Base-by-base conservation (phyloP, 2,113 vertebrate genomes). In the Acanthochromis polyacanthus region DNA sequence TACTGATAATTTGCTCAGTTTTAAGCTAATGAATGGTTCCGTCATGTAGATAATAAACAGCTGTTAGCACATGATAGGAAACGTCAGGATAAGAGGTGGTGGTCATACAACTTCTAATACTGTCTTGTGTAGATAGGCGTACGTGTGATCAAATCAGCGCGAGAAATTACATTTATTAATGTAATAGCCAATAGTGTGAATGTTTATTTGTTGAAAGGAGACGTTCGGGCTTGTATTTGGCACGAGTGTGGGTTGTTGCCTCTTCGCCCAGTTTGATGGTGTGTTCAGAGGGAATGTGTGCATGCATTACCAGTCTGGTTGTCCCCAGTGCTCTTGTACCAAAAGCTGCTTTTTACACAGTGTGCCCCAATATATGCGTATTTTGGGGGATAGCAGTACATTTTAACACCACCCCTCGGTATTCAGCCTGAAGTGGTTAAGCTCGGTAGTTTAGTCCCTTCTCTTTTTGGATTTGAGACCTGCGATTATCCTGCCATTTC, bases 111-210 rank as follows among this genome's bases (percentile, higher is more conserved):
- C 86, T 93, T 94, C 93, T 95, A 95, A 96, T 89, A 88, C 94
- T 95, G 95, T 95, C 92, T 95, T 95, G 91, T 94, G 91, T 95
- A 95, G 94, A 93, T 96, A 95, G 95, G 93, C 93, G 93, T 91
- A 91, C 91, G 94, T 95, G 95, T 95, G 94, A 94, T 95, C 94
- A 92, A 80, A 68, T 95, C 96, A 92, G 95, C 93, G 93, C 92
- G 59, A 90, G 89, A 94, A 92, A 93, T 95, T 93, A 95, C 95
- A 82, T 96, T 94, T 91, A 90, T 93, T 63, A 92, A 94, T 96
- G 96, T 97, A 94, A 95, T 89, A 93, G 95, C 83, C 77, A 71
- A 80, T 74, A 93, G 94, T 93, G 94, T 95, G 95, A 86, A 82
- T 89, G 91, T 81, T 51, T 71, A 17, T 59, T 75, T 60, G 68